Evolutionary conservation across 2,888 invertebrate species (phyloP).

Genomic region (Drosophila sordidula): DNA sequence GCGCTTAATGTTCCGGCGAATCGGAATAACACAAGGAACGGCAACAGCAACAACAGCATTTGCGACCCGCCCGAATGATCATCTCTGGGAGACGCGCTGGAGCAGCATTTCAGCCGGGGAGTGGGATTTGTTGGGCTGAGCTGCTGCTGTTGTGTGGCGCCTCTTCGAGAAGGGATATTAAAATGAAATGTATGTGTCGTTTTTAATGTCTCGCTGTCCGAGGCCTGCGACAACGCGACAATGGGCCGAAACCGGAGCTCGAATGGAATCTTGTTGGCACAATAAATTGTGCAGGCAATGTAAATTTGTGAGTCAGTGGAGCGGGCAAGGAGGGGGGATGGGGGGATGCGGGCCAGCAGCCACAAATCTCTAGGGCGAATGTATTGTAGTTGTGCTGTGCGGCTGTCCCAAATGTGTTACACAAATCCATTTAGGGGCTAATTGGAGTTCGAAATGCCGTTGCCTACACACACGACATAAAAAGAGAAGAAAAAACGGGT

Average conservation of each 20-base stretch:
- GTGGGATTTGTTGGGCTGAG: background rate
- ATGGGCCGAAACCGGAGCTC: slow-evolving; percentile 18
- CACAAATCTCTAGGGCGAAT: slow-evolving; percentile 65
- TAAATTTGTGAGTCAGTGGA: slow-evolving; percentile 43
- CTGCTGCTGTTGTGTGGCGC: slow-evolving; percentile 24
- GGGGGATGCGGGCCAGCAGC: too few species aligned
- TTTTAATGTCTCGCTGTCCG: slow-evolving; percentile 63
- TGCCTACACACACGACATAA: slow-evolving; percentile 31
- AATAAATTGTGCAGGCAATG: slow-evolving; percentile 50
- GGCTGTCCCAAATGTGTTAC: slow-evolving; percentile 63
- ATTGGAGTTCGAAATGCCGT: slow-evolving; percentile 67
- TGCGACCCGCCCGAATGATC: slow-evolving; percentile 32
- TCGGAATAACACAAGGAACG: slow-evolving; percentile 33
- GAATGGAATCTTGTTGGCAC: slow-evolving; percentile 10
- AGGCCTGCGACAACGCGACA: slow-evolving; percentile 43
- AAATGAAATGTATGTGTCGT: slow-evolving; percentile 75
- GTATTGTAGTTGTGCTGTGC: slow-evolving; percentile 16
- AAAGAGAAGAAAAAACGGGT: slow-evolving; percentile 5
- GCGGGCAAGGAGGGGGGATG: slow-evolving; percentile 1
- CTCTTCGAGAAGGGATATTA: slow-evolving; percentile 60
- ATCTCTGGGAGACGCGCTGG: slow-evolving; percentile 14
- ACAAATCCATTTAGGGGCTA: slow-evolving; percentile 80
- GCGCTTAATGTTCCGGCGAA: slow-evolving; percentile 54
- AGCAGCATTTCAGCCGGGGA: slow-evolving; percentile 8
- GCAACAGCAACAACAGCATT: background rate